phyloP scores from a whole-genome alignment of 2,797 vertebrate genomes.

The Gymnodraco acuticeps region DNA sequence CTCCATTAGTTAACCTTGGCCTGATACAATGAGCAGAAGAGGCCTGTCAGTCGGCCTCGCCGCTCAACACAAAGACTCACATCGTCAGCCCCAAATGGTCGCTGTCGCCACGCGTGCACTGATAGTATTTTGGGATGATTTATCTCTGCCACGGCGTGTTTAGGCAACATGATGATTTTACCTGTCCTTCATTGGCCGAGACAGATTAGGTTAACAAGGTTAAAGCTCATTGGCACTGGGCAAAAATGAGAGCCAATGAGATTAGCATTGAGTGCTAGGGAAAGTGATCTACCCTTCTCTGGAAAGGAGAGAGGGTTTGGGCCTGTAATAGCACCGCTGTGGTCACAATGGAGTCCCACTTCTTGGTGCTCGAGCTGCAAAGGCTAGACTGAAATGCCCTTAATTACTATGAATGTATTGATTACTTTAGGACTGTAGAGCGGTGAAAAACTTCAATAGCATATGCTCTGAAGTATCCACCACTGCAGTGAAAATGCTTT shows the following conservation, averaged over 20 bases:
- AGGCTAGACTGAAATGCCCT: conserved; percentile 71
- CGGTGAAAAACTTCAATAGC: conserved; percentile 14
- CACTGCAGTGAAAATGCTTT: background rate
- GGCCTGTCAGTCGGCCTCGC: conserved; percentile 61
- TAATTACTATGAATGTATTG: conserved; percentile 80
- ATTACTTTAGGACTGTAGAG: conserved; percentile 53
- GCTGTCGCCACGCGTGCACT: conserved; percentile 19
- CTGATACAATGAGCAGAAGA: conserved; percentile 63
- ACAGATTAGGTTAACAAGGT: conserved; percentile 82
- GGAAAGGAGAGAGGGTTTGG: conserved; percentile 82
- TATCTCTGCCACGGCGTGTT: conserved; percentile 69
- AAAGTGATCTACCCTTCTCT: conserved; percentile 84
- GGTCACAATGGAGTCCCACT: conserved; percentile 81
- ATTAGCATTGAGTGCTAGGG: conserved; percentile 85
- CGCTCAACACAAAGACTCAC: conserved; percentile 54
- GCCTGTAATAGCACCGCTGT: conserved; percentile 80
- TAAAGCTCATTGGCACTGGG: conserved; percentile 80
- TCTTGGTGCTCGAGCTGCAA: conserved; percentile 75
- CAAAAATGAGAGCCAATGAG: conserved; percentile 82
- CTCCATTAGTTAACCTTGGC: conserved; percentile 53
- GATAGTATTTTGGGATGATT: conserved; percentile 70
- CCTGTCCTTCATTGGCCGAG: conserved; percentile 75
- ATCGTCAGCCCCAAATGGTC: conserved; percentile 45
- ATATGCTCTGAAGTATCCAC: background rate
- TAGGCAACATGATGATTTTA: conserved; percentile 77